A percentile compares a stretch with the other conserved stretches of the same genome.
These are phyloP conservation scores for Trigoniulus corallinus DNA, from an alignment of 1,140 invertebrate species.

Conservation along the genomic window DNA sequence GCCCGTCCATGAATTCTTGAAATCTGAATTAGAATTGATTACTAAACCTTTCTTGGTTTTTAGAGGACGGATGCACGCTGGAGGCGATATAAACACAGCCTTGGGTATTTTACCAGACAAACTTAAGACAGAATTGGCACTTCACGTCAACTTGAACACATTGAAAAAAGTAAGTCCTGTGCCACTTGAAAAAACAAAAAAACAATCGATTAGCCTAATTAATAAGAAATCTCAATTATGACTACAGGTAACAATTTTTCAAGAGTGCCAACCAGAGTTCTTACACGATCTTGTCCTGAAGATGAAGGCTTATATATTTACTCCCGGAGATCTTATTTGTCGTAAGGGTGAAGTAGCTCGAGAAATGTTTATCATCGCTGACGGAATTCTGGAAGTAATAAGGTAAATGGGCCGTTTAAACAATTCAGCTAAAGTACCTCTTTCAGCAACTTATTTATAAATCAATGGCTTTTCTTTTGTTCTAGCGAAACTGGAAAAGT, in stretches of 20 bases:
- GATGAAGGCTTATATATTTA: constrained; percentile 96
- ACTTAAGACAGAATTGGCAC: constrained; percentile 84
- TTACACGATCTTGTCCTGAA: constrained; percentile 90
- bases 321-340: constrained; percentile 89
- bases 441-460: background rate
- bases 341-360: constrained; percentile 83
- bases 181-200: background rate
- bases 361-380: constrained; percentile 97
- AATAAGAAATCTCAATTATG: background rate
- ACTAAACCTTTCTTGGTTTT: too few species aligned
- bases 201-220: background rate
- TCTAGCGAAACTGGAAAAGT: constrained; percentile 76
- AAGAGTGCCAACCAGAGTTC: constrained; percentile 95
- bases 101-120: constrained; percentile 85
- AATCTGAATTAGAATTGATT: background rate
- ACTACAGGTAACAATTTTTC: constrained; percentile 57
- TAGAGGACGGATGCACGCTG: constrained; percentile 83
- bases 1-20: too few species aligned
- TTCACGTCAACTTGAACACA: constrained; percentile 88
- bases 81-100: constrained; percentile 87
- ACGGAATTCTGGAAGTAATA: constrained; percentile 88
- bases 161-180: constrained; percentile 68
- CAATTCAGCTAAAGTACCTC: background rate
- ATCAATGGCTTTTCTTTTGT: constrained; percentile 11
- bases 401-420: too few species aligned